phyloP scores from a whole-genome alignment of 2,888 invertebrate species.

The Priapulus caudatus region DNA sequence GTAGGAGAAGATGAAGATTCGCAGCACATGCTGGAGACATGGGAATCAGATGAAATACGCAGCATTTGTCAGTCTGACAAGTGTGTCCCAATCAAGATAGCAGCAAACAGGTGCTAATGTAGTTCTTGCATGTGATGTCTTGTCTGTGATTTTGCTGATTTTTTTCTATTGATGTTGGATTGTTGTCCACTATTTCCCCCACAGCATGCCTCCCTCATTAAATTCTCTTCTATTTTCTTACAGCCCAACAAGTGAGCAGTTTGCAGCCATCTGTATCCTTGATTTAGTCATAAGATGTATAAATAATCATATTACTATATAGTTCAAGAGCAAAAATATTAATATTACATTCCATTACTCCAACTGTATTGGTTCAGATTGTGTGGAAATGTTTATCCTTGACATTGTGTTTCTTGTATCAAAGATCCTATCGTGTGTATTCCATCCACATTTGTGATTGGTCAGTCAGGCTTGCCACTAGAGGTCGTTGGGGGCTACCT shows the following conservation, averaged over 20 bases:
- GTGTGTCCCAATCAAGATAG: slow-evolving; percentile 65
- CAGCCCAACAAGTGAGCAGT: slow-evolving; percentile 59
- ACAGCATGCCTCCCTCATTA: too few relatives aligned
- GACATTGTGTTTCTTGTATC: too few relatives aligned
- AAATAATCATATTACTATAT: slow-evolving; percentile 2
- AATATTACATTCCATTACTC: not conserved
- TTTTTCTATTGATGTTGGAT: slow-evolving; percentile 14
- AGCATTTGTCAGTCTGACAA: slow-evolving; percentile 48
- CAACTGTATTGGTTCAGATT: too few relatives aligned
- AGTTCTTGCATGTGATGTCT: not conserved
- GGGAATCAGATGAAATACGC: slow-evolving; percentile 49
- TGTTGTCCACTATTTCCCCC: too few relatives aligned
- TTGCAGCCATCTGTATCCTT: slow-evolving; percentile 76
- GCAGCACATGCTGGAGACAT: slow-evolving; percentile 48
- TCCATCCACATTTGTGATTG: slow-evolving; percentile 73
- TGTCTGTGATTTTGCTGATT: not conserved
- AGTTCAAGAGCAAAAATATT: too few relatives aligned
- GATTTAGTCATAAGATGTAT: slow-evolving; percentile 24
- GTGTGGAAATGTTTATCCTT: too few relatives aligned
- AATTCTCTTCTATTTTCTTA: too few relatives aligned
- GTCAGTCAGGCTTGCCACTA: slow-evolving; percentile 61
- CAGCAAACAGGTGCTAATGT: slow-evolving; percentile 48
- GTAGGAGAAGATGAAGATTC: slow-evolving; percentile 65
- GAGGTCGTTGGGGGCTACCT: slow-evolving; percentile 59
- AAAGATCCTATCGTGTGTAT: slow-evolving; percentile 40